Evolutionary conservation across 2,113 vertebrate species (phyloP).

Genomic region (Arothron firmamentum): DNA sequence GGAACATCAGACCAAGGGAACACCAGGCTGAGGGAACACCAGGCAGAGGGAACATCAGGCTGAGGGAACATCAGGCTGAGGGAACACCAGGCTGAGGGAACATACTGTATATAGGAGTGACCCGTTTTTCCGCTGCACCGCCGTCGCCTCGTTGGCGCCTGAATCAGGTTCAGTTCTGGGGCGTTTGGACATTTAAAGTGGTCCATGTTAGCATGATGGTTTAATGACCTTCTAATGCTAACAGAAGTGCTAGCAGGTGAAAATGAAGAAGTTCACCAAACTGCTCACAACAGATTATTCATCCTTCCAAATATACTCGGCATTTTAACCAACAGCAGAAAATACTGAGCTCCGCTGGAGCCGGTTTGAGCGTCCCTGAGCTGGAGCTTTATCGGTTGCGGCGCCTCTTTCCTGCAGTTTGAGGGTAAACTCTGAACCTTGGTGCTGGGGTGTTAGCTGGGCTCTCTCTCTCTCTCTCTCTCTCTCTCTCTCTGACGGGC

Average conservation of each 20-base stretch:
- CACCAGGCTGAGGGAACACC: too few relatives aligned
- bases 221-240: too few relatives aligned
- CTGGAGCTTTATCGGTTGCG: conserved; percentile 55
- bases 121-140: too few relatives aligned
- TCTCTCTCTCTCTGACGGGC: conserved; percentile 32
- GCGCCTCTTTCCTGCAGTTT: conserved; percentile 29
- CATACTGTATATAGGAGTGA: too few relatives aligned
- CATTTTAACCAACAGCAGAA: conserved; percentile 49
- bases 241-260: too few relatives aligned
- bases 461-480: conserved; percentile 26
- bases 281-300: conserved; percentile 24
- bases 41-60: neutral
- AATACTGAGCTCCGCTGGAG: conserved; percentile 50
- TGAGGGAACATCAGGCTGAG: neutral
- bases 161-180: neutral
- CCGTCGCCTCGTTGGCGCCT: too few relatives aligned
- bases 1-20: conserved; percentile 14
- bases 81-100: too few relatives aligned
- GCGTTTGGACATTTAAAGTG: conserved; percentile 46
- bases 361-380: conserved; percentile 52
- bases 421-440: conserved; percentile 61
- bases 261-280: conserved; percentile 13
- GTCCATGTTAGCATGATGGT: conserved; percentile 1
- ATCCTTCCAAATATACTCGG: conserved; percentile 44
- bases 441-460: conserved; percentile 46